A percentile compares a stretch with the other conserved stretches of the same genome.
phyloP scores from a whole-genome alignment of 2,797 vertebrate species.

The Macrochelys suwanniensis region DNA sequence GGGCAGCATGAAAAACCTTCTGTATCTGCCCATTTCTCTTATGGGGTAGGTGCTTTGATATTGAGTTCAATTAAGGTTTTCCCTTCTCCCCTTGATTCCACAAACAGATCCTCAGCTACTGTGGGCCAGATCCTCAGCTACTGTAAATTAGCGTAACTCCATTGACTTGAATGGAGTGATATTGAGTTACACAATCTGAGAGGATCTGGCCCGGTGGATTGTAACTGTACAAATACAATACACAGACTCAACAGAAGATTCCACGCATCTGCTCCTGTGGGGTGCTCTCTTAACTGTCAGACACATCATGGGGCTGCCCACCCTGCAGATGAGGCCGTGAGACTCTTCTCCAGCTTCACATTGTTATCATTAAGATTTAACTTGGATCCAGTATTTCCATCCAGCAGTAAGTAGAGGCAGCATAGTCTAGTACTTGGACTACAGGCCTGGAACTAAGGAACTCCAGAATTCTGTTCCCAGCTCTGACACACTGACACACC shows the following conservation, averaged over 20 bases:
- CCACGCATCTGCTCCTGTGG: background rate
- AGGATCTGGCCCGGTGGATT: background rate
- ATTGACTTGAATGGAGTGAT: background rate
- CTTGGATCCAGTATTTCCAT: background rate
- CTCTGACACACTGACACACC: too few species aligned
- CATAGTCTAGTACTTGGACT: background rate
- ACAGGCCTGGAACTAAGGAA: accelerated
- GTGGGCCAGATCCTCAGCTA: background rate
- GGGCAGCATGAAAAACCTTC: background rate
- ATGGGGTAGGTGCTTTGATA: background rate
- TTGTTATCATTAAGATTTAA: background rate
- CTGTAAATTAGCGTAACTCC: background rate
- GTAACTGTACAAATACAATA: background rate
- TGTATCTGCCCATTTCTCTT: background rate
- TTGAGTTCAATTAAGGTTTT: background rate
- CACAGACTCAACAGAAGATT: background rate
- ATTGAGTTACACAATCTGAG: background rate
- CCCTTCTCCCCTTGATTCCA: background rate
- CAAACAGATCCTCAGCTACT: background rate
- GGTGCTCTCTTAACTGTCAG: background rate
- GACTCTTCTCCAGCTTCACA: background rate
- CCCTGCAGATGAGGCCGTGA: background rate
- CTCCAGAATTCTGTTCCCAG: background rate
- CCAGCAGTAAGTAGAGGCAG: background rate
- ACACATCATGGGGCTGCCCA: background rate